Evolutionary conservation across 2,113 vertebrate species (phyloP), one percentile per base, ranked within the genome.

Genomic region (Hypomesus transpacificus): DNA sequence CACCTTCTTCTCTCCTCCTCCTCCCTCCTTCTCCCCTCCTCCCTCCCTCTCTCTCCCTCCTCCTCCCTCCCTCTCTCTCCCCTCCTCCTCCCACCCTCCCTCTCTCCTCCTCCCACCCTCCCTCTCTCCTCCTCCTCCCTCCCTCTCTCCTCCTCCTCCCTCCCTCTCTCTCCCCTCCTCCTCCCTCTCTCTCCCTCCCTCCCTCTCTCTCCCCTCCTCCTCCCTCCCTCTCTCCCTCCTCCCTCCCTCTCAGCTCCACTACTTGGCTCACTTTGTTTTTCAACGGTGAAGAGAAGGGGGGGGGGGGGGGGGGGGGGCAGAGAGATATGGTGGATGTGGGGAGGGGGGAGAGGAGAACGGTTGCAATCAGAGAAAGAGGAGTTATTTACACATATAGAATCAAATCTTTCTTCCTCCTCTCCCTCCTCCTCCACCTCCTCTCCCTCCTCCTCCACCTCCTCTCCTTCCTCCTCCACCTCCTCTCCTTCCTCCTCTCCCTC

Each of bases 201-300:
- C 57, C 18, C n/a, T 50, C 68, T 50, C 56, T 34, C 74, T 69
- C 73, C 75, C 66, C 72, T 26, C 21, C 71, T 73, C 21, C 14
- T 24, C 13, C 24, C 5, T 26, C 58, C 31, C 59, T 69, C 4
- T 39, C 31, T 17, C 57, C 34, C n/a, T 53, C 34, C 7, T 16
- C 0, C 20, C 20, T 34, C 21, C 17, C 14, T 20, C 16, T 50
- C 89, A 87, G 87, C 89, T 87, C 87, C 87, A 87, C 80, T 88
- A 84, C 83, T 80, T 75, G 85, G 78, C 65, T 68, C 87, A 90
- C 89, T 90, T 90, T 90, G 89, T 90, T 90, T 90, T 90, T 85
- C 87, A 87, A 78, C 78, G 80, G 68, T 78, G 83, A 82, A 84
- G 71, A 75, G 84, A 85, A 80, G 72, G 71, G 73, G 83, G 85